Conservation (phyloP, 2,888 invertebrate genomes). For the Mimumesa dahlbomi region DNA sequence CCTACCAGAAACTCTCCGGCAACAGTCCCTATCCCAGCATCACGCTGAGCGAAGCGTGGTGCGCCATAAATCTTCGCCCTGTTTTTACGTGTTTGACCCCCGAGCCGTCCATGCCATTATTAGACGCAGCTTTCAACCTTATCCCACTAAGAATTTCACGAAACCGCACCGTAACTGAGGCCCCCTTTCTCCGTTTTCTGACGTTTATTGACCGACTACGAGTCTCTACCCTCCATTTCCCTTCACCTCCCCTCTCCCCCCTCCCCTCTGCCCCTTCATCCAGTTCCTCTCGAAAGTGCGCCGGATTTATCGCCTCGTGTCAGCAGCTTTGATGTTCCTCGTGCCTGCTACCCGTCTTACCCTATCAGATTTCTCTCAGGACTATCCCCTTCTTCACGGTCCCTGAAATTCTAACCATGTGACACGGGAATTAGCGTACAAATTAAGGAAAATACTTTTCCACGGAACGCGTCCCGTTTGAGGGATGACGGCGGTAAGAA, state of each 20-base stretch:
- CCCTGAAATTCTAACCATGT: slow-evolving; percentile 19
- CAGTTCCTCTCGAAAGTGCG: slow-evolving; percentile 46
- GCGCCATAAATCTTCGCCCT: slow-evolving; percentile 74
- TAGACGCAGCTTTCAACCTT: slow-evolving; percentile 72
- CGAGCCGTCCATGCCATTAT: slow-evolving; percentile 70
- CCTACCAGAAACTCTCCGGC: slow-evolving; percentile 26
- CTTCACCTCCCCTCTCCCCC: slow-evolving; percentile 4
- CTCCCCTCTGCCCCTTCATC: not conserved
- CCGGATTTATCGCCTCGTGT: slow-evolving; percentile 64
- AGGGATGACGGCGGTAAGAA: too few relatives aligned
- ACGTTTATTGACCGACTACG: too few relatives aligned
- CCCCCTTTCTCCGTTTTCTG: slow-evolving; percentile 32
- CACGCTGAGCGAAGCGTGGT: slow-evolving; percentile 68
- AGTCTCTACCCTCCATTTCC: too few relatives aligned
- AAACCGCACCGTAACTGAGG: slow-evolving; percentile 63
- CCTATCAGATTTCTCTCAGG: slow-evolving; percentile 46
- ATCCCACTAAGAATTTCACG: slow-evolving; percentile 65
- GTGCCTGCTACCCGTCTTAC: slow-evolving; percentile 42
- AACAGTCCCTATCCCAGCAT: slow-evolving; percentile 50
- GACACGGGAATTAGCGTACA: slow-evolving; percentile 12
- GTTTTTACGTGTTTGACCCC: slow-evolving; percentile 76
- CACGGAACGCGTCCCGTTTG: too few relatives aligned
- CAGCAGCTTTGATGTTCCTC: slow-evolving; percentile 47
- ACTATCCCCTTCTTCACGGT: not conserved
- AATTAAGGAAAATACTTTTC: slow-evolving; percentile 10